Conservation (phyloP, 2,888 invertebrate genomes). For the Actias luna region DNA sequence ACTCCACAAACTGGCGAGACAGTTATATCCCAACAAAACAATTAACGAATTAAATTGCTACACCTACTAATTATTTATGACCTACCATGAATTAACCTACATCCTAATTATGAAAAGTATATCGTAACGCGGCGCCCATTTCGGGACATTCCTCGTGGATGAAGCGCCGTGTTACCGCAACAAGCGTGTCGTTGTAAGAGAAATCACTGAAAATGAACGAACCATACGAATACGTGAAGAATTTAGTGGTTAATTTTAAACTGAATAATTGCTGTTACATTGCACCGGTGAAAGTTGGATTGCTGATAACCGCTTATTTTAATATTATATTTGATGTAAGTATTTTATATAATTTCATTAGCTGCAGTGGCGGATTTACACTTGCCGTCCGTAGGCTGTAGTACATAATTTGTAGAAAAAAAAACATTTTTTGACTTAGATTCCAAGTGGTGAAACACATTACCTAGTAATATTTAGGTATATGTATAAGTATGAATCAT, state of each 20-base stretch:
- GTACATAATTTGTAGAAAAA: no score
- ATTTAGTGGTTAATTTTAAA: conserved; percentile 47
- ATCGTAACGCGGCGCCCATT: conserved; percentile 21
- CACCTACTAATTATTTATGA: conserved; percentile 42
- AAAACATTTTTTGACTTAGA: no score
- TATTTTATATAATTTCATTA: conserved; percentile 16
- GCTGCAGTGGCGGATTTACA: no score
- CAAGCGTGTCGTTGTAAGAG: conserved; percentile 16
- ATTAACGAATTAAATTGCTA: conserved; percentile 38
- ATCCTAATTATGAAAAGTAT: conserved; percentile 60
- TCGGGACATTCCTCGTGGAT: conserved; percentile 26
- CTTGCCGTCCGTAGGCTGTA: background rate
- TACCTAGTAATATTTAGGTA: no score
- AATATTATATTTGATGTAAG: conserved; percentile 56
- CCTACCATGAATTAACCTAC: conserved; percentile 54
- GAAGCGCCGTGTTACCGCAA: conserved; percentile 18
- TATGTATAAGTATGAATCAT: no score
- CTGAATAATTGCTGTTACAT: conserved; percentile 57
- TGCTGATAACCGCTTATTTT: conserved; percentile 52
- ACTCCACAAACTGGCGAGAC: no score
- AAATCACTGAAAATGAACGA: conserved; percentile 42
- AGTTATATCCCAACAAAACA: conserved; percentile 33
- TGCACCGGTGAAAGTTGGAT: conserved; percentile 52
- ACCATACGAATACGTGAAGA: conserved; percentile 45
- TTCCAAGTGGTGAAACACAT: no score